Conservation (phyloP, 2,797 vertebrate genomes). For the Onychomys arenicola region DNA sequence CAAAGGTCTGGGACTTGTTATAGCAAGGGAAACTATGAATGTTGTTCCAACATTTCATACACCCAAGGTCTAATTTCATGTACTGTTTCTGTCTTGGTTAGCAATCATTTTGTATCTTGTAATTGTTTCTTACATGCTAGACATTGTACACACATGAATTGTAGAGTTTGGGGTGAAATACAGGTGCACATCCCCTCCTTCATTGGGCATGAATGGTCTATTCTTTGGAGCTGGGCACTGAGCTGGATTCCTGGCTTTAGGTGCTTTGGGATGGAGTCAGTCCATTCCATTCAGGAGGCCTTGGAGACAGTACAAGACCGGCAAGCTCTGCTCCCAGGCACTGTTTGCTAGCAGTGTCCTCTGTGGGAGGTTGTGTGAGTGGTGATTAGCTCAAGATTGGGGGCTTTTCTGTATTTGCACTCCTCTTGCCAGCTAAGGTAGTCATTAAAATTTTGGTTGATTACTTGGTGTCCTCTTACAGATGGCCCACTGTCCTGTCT, state of each 20-base stretch:
- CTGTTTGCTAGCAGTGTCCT: background rate
- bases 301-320: background rate
- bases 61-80: background rate
- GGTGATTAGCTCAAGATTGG: background rate
- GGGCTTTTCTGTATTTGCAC: background rate
- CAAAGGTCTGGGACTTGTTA: background rate
- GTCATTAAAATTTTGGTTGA: too few relatives aligned
- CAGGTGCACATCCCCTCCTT: background rate
- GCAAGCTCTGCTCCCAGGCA: accelerated
- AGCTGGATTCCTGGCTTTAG: background rate
- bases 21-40: too few relatives aligned
- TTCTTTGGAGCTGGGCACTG: background rate
- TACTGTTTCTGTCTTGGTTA: background rate
- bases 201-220: background rate
- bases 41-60: background rate
- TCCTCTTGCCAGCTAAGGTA: background rate
- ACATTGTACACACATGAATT: background rate
- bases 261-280: background rate
- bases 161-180: background rate
- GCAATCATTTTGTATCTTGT: background rate
- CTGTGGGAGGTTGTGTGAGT: background rate
- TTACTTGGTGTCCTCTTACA: background rate
- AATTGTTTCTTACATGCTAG: background rate
- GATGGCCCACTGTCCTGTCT: background rate
- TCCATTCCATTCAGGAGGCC: background rate